Base-by-base conservation (phyloP, 2,888 invertebrate genomes). In the Lottia gigantea region DNA sequence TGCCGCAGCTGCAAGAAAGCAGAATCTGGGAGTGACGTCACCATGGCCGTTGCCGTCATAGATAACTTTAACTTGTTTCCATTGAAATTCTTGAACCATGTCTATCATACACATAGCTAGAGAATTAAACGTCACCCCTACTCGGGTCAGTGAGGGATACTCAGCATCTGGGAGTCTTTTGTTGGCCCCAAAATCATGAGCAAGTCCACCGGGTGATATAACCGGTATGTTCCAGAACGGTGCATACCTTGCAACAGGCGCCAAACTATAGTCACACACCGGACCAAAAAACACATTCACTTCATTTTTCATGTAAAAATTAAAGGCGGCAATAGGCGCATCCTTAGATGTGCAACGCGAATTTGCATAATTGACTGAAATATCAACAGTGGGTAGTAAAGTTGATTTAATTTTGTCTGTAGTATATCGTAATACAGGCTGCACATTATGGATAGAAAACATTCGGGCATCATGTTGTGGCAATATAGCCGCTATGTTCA, bases 181-280 rank as follows among this genome's bases (percentile, higher is more conserved):
- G 31, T 81, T 74, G 16, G 68, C 71, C 12, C 80, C 80, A 71
- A 88, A 88, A 68, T 86, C 85, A 64, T 83, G 80, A 6, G 86
- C 85, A 67, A 87, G 76, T 3, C 85, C 88, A 2, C 88, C 88
- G 6, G 88, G 82, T 15, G 95, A 95, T 80, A 96, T 95, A 79
- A 96, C 94, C 0, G 96, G 95, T 0, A 94, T 93, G 87, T 95
- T 95, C 96, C 96, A 96, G 87, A 94, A 95, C 2, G 95, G 95
- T 0, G 96, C 95, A 67, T 96, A 91, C 71, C 95, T 90, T 6
- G 95, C 95, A 1, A 96, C 95, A 0, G 95, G 95, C 84, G 95
- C 95, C 80, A 96, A 87, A 2, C 95, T 95, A 62, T 95, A 87
- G 71, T 87, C 87, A 73, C 86, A 86, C 2, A 82, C 80, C 0